Percentiles rank a stretch among this genome's conserved stretches.
Conservation (phyloP, 2,888 invertebrate species). For the Ophion slaviceki region DNA sequence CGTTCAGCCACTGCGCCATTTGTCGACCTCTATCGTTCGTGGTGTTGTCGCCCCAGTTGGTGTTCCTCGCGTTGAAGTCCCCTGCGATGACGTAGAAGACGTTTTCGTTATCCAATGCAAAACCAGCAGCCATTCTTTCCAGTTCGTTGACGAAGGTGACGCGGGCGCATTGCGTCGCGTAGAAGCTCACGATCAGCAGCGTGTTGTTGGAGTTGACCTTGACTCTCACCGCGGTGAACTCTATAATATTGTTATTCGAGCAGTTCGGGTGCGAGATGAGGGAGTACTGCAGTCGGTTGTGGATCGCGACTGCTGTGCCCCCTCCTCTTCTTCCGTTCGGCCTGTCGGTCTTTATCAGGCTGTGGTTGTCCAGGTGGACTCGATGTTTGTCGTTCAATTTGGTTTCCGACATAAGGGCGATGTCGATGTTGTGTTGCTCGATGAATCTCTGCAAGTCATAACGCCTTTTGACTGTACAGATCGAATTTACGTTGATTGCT, state of each 20-base stretch:
- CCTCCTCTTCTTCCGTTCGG: constrained; percentile 30
- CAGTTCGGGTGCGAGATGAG: constrained; percentile 9
- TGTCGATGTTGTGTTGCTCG: constrained; percentile 11
- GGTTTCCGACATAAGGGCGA: constrained; percentile 38
- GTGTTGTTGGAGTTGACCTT: neutral
- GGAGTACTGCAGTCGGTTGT: constrained; percentile 3
- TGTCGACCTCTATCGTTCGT: constrained; percentile 42
- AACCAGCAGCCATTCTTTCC: constrained; percentile 13
- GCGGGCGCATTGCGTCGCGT: constrained; percentile 35
- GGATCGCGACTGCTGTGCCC: constrained; percentile 50
- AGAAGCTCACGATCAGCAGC: constrained; percentile 27
- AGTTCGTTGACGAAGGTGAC: constrained; percentile 39
- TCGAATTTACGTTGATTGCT: constrained; percentile 51
- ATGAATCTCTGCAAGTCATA: constrained; percentile 41
- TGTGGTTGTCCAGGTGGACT: constrained; percentile 10
- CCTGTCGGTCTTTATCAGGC: constrained; percentile 35
- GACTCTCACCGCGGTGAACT: constrained; percentile 39
- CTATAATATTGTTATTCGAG: constrained; percentile 25
- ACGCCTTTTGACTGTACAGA: constrained; percentile 30
- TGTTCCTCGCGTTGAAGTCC: constrained; percentile 49
- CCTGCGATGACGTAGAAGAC: constrained; percentile 48
- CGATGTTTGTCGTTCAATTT: constrained; percentile 48
- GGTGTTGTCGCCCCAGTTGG: constrained; percentile 31
- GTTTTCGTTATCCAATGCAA: neutral
- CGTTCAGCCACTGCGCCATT: constrained; percentile 20